A percentile compares a stretch with the other conserved stretches of the same genome.
phyloP scores from a whole-genome alignment of 2,797 vertebrate species.

The Serranus cabrilla region DNA sequence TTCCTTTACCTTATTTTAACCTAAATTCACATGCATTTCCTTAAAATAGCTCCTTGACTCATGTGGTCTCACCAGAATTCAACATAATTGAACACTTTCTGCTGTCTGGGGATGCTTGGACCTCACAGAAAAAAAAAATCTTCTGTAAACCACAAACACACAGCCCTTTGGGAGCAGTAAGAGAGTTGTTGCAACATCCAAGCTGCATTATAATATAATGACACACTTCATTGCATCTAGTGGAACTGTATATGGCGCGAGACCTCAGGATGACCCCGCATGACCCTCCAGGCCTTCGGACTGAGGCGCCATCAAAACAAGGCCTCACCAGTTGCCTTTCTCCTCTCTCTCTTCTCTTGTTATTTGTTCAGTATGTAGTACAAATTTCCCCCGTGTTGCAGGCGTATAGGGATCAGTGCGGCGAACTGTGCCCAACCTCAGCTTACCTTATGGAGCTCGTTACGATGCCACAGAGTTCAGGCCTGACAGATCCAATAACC shows the following conservation, averaged over 20 bases:
- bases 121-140: slow-evolving; percentile 29
- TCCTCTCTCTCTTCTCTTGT: slow-evolving; percentile 69
- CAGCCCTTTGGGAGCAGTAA: slow-evolving; percentile 46
- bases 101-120: slow-evolving; percentile 24
- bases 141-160: slow-evolving; percentile 29
- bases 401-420: slow-evolving; percentile 90
- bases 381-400: slow-evolving; percentile 95
- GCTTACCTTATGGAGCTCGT: slow-evolving; percentile 95
- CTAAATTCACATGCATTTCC: slow-evolving; percentile 22
- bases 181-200: slow-evolving; percentile 52
- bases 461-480: slow-evolving; percentile 98
- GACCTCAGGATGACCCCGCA: slow-evolving; percentile 67
- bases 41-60: slow-evolving; percentile 47
- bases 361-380: slow-evolving; percentile 98
- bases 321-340: slow-evolving; percentile 59
- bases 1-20: slow-evolving; percentile 27
- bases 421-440: slow-evolving; percentile 94
- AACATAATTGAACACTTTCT: slow-evolving; percentile 28
- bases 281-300: slow-evolving; percentile 69
- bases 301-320: slow-evolving; percentile 70
- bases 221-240: slow-evolving; percentile 81
- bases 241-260: slow-evolving; percentile 78
- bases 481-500: slow-evolving; percentile 99
- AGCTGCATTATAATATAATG: slow-evolving; percentile 78
- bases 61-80: slow-evolving; percentile 17